Evolutionary conservation across 2,797 vertebrate genomes (phyloP).

Genomic region (Cirrhinus molitorella): DNA sequence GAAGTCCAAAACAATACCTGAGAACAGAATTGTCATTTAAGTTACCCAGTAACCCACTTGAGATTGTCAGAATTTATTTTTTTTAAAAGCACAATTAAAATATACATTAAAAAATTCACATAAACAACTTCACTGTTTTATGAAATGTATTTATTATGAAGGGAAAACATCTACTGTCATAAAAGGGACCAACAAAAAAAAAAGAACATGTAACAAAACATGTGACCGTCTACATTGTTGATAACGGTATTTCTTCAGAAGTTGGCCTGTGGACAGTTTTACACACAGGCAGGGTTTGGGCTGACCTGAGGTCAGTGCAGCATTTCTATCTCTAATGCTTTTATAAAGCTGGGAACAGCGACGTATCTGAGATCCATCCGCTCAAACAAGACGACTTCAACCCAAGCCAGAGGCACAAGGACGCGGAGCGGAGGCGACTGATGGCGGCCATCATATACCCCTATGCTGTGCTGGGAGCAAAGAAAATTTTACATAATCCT

Average conservation of each 20-base stretch:
- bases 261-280: neutral
- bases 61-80: neutral
- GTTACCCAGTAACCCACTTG: neutral
- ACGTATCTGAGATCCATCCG: neutral
- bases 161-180: constrained; percentile 43
- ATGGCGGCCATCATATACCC: neutral
- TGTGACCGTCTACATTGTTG: neutral
- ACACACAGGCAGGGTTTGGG: neutral
- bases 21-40: neutral
- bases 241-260: neutral
- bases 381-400: neutral
- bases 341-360: constrained; percentile 1
- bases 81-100: neutral
- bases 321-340: constrained; percentile 16
- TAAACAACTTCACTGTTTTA: constrained; percentile 43
- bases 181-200: constrained; percentile 28
- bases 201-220: constrained; percentile 27
- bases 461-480: neutral
- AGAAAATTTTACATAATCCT: neutral
- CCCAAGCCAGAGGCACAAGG: constrained; percentile 27
- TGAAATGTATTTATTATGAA: constrained; percentile 65
- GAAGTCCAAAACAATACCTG: neutral
- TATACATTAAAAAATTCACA: neutral
- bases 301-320: constrained; percentile 24
- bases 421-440: neutral